Evolutionary conservation across 2,888 invertebrate genomes (phyloP).

Genomic region (Shargacucullia verbasci): DNA sequence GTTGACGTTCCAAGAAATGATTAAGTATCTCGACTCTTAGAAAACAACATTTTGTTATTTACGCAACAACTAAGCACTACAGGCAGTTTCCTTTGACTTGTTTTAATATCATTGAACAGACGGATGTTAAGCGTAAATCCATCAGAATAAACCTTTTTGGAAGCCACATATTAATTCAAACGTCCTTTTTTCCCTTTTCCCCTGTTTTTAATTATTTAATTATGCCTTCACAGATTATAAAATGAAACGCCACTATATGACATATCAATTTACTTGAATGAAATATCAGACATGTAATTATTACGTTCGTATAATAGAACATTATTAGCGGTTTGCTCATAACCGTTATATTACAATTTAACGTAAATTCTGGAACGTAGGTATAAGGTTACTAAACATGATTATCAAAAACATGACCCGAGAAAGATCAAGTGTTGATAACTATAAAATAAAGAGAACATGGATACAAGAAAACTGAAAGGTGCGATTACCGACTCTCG

Average conservation of each 20-base stretch:
- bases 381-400: not conserved
- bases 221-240: not conserved
- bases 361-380: not conserved
- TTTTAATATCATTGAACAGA: conserved; percentile 49
- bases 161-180: conserved; percentile 26
- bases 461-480: no score
- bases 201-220: conserved; percentile 6
- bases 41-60: conserved; percentile 54
- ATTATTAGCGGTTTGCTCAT: conserved; percentile 33
- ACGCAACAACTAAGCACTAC: conserved; percentile 26
- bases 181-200: no score
- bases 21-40: conserved; percentile 39
- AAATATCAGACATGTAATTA: conserved; percentile 14
- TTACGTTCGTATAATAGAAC: conserved; percentile 14
- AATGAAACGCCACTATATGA: conserved; percentile 4
- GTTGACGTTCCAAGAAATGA: conserved; percentile 35
- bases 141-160: conserved; percentile 41
- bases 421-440: not conserved
- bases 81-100: conserved; percentile 42
- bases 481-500: no score
- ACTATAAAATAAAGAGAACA: no score
- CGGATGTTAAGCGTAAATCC: conserved; percentile 29
- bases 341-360: not conserved
- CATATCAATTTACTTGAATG: conserved; percentile 16
- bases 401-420: not conserved